Evolutionary conservation across 2,888 invertebrate species (phyloP).

Genomic region (Drosophila austrosaltans): DNA sequence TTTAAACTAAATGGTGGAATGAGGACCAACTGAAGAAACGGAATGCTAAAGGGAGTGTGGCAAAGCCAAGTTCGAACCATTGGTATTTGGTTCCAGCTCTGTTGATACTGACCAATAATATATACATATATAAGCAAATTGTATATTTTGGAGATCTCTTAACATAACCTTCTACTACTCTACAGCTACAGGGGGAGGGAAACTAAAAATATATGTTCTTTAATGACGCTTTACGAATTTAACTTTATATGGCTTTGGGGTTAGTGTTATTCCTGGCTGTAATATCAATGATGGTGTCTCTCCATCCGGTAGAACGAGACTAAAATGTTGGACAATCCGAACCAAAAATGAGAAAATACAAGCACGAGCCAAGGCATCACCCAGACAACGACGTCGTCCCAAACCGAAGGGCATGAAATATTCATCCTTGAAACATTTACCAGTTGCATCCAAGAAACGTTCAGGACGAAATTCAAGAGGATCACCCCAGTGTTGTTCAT

Average conservation of each 20-base stretch:
- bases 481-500: conserved; percentile 86
- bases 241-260: conserved; percentile 85
- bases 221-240: conserved; percentile 73
- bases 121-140: background rate
- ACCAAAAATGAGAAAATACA: conserved; percentile 87
- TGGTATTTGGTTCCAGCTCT: no score
- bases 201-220: background rate
- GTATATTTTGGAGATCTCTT: background rate
- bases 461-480: conserved; percentile 87
- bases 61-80: no score
- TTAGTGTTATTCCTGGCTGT: conserved; percentile 85
- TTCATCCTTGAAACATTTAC: conserved; percentile 76
- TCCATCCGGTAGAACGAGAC: conserved; percentile 82
- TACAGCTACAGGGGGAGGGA: background rate
- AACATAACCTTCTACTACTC: background rate
- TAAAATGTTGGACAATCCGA: conserved; percentile 86
- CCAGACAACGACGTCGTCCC: conserved; percentile 88
- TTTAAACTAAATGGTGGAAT: background rate
- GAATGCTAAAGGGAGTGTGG: no score
- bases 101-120: no score
- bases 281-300: conserved; percentile 84
- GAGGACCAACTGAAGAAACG: conserved; percentile 42
- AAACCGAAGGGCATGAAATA: conserved; percentile 83
- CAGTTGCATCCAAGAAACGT: conserved; percentile 85
- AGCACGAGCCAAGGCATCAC: conserved; percentile 86